A percentile compares a stretch with the other conserved stretches of the same genome.
Evolutionary conservation across 2,888 invertebrate genomes (phyloP).

Genomic region (Venustoraphidia nigricollis): DNA sequence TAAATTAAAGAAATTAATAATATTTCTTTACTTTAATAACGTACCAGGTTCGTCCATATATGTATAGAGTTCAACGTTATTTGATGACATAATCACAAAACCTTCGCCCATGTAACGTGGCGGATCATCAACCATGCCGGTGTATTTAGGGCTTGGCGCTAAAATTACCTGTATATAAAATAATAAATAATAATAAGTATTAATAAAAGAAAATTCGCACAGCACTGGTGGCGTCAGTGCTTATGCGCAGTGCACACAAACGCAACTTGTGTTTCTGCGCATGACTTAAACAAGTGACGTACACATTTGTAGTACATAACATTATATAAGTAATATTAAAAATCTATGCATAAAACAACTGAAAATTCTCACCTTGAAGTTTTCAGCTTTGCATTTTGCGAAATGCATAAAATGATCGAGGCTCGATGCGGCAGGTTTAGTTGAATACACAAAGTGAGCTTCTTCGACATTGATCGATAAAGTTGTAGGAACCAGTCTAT

Average conservation of each 20-base stretch:
- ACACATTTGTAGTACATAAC: too few relatives aligned
- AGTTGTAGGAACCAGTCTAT: conserved; percentile 85
- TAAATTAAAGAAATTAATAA: background rate
- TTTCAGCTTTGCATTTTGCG: conserved; percentile 86
- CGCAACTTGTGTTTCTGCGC: too few relatives aligned
- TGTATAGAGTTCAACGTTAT: conserved; percentile 86
- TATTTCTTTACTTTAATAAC: background rate
- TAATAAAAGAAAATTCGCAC: too few relatives aligned
- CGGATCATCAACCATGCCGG: conserved; percentile 84
- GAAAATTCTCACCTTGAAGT: conserved; percentile 44
- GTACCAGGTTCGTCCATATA: conserved; percentile 92
- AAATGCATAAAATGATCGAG: conserved; percentile 94
- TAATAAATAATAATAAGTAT: conserved; percentile 8
- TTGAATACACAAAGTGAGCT: conserved; percentile 86
- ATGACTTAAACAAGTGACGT: too few relatives aligned
- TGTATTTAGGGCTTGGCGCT: conserved; percentile 92
- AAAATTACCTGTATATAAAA: conserved; percentile 59
- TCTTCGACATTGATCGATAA: conserved; percentile 86
- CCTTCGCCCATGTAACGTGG: conserved; percentile 98
- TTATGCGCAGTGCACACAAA: too few relatives aligned
- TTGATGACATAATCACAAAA: conserved; percentile 91
- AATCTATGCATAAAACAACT: too few relatives aligned
- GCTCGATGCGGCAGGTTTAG: conserved; percentile 85
- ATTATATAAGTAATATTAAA: too few relatives aligned
- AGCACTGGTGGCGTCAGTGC: too few relatives aligned